Conservation (phyloP, 1,140 invertebrate species). For the Grapholita molesta region DNA sequence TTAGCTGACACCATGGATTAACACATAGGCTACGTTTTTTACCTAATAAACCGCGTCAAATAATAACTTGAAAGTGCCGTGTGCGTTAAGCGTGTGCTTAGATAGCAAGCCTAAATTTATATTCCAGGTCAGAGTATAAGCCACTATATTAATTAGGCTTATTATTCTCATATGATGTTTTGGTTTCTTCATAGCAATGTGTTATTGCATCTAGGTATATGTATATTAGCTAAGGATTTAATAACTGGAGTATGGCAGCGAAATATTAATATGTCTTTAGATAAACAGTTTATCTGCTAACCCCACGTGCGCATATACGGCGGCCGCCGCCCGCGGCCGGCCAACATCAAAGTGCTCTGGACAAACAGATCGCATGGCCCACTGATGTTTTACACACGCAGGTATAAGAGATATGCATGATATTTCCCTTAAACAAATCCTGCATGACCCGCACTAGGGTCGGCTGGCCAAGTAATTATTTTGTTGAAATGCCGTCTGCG, state of each 20-base stretch:
- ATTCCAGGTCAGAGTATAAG: not conserved
- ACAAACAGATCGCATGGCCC: conserved; percentile 27
- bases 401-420: not conserved
- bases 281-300: conserved; percentile 49
- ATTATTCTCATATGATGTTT: conserved; percentile 18
- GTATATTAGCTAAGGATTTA: conserved; percentile 29
- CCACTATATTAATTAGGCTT: conserved; percentile 20
- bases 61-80: too few species aligned
- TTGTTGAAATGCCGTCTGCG: not conserved
- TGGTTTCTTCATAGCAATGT: not conserved
- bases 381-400: conserved; percentile 15
- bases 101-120: not conserved
- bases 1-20: too few species aligned
- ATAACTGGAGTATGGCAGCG: conserved; percentile 35
- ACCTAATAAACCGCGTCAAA: too few species aligned
- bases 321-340: conserved; percentile 37
- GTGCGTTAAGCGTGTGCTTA: too few species aligned
- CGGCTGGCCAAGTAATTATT: not conserved
- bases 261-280: conserved; percentile 50
- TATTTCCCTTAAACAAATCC: not conserved
- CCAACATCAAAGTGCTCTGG: conserved; percentile 47
- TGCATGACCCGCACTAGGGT: not conserved
- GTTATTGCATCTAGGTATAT: not conserved
- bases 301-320: not conserved
- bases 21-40: too few species aligned